Conservation (phyloP, 2,113 vertebrate genomes). For the Rhipidura dahli region DNA sequence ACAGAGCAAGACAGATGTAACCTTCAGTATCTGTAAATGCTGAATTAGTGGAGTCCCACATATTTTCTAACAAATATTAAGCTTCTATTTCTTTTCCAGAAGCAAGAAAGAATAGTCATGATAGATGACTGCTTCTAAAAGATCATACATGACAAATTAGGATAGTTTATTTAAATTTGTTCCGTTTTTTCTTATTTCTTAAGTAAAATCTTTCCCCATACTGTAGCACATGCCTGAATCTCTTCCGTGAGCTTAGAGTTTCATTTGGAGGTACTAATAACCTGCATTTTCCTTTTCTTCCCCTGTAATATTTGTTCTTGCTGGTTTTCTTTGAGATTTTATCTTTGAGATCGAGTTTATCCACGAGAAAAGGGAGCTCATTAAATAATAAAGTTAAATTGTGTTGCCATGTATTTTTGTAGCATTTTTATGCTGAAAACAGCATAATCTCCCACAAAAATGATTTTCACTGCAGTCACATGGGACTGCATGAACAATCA, state of each 20-base stretch:
- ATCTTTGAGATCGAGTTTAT: background rate
- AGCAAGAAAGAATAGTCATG: background rate
- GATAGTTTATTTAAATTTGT: background rate
- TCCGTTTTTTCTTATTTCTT: background rate
- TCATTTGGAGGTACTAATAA: background rate
- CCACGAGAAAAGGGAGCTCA: background rate
- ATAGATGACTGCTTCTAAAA: background rate
- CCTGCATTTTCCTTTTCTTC: rapidly evolving
- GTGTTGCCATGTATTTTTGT: background rate
- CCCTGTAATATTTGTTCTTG: background rate
- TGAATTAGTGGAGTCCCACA: background rate
- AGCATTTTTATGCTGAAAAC: background rate
- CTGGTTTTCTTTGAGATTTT: background rate
- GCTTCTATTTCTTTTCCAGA: background rate
- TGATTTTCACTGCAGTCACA: background rate
- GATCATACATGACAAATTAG: background rate
- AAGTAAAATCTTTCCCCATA: background rate
- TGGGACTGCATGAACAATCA: background rate
- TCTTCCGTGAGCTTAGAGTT: background rate
- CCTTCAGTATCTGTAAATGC: background rate
- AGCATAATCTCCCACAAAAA: background rate
- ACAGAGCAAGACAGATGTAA: background rate
- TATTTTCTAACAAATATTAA: background rate
- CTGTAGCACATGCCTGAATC: rapidly evolving
- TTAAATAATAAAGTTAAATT: background rate